Conservation (phyloP, 2,888 invertebrate species). For the Microplitis manilae region DNA sequence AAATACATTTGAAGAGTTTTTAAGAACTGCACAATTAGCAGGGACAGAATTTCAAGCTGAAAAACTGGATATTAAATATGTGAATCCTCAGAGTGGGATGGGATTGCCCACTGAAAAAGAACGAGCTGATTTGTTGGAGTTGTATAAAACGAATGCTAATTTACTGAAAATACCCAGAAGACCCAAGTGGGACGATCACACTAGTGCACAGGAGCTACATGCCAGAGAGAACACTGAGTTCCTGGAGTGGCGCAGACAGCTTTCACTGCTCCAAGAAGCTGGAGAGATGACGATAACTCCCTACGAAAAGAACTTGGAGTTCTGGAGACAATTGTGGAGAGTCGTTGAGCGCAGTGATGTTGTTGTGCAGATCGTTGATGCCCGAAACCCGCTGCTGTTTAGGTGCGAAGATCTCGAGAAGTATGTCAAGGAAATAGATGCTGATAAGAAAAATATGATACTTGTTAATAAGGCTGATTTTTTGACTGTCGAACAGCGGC, state of each 20-base stretch:
- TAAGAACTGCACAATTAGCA: conserved; percentile 94
- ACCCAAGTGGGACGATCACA: conserved; percentile 85
- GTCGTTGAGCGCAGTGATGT: conserved; percentile 97
- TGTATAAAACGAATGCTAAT: conserved; percentile 76
- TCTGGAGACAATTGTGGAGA: conserved; percentile 99
- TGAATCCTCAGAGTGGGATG: conserved; percentile 77
- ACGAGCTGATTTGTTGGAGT: conserved; percentile 72
- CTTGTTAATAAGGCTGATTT: conserved; percentile 97
- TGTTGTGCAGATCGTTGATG: conserved; percentile 95
- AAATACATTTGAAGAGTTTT: conserved; percentile 95
- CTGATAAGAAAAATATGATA: conserved; percentile 84
- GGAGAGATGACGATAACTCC: conserved; percentile 92
- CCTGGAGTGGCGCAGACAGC: conserved; percentile 89
- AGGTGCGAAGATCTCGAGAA: conserved; percentile 92
- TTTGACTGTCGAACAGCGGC: conserved; percentile 84
- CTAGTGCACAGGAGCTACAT: conserved; percentile 86
- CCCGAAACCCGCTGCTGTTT: conserved; percentile 94
- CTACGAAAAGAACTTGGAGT: conserved; percentile 97
- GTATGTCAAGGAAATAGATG: conserved; percentile 85
- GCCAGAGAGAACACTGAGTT: conserved; percentile 87
- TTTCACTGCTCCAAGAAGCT: conserved; percentile 85
- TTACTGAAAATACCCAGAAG: conserved; percentile 87
- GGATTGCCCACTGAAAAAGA: conserved; percentile 78
- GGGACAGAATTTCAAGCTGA: conserved; percentile 95
- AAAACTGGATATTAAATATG: conserved; percentile 86